Conservation (phyloP, 2,797 vertebrate genomes). For the Sciurus vulgaris region DNA sequence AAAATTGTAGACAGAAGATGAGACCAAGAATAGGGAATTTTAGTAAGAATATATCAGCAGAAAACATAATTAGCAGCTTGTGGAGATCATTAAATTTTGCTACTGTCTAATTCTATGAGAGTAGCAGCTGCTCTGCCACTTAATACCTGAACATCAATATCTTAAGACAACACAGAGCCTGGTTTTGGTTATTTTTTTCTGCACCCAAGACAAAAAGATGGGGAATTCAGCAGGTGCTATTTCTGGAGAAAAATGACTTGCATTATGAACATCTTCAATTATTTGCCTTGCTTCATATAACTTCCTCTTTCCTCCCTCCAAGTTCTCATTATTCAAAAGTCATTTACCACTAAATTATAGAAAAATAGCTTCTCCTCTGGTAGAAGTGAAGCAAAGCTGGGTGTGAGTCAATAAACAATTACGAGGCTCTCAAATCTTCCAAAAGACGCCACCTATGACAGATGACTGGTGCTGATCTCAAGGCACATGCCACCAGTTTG, state of each 20-base stretch:
- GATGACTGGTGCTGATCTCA: slow-evolving; percentile 2
- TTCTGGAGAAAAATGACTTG: slow-evolving; percentile 74
- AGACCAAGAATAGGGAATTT: slow-evolving; percentile 62
- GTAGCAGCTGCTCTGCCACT: slow-evolving; percentile 75
- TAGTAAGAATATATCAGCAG: slow-evolving; percentile 73
- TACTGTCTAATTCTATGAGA: slow-evolving; percentile 82
- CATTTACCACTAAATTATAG: slow-evolving; percentile 76
- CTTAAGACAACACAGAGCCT: slow-evolving; percentile 40
- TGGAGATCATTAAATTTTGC: slow-evolving; percentile 78
- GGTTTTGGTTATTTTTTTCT: slow-evolving; percentile 60
- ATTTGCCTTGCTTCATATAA: slow-evolving; percentile 60
- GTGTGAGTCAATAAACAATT: slow-evolving; percentile 83
- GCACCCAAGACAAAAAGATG: slow-evolving; percentile 39
- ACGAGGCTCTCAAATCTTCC: slow-evolving; percentile 69
- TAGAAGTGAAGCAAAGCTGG: slow-evolving; percentile 74
- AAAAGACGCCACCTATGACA: slow-evolving; percentile 64
- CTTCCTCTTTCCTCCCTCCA: slow-evolving; percentile 63
- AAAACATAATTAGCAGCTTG: slow-evolving; percentile 77
- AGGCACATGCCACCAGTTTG: not conserved
- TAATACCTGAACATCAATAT: slow-evolving; percentile 61
- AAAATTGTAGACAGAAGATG: slow-evolving; percentile 48
- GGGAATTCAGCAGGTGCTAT: slow-evolving; percentile 63
- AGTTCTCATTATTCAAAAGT: slow-evolving; percentile 82
- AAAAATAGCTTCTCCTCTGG: slow-evolving; percentile 79
- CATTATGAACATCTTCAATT: slow-evolving; percentile 70